Conservation (phyloP, 2,888 invertebrate genomes). For the Ophioninae sp. region DNA sequence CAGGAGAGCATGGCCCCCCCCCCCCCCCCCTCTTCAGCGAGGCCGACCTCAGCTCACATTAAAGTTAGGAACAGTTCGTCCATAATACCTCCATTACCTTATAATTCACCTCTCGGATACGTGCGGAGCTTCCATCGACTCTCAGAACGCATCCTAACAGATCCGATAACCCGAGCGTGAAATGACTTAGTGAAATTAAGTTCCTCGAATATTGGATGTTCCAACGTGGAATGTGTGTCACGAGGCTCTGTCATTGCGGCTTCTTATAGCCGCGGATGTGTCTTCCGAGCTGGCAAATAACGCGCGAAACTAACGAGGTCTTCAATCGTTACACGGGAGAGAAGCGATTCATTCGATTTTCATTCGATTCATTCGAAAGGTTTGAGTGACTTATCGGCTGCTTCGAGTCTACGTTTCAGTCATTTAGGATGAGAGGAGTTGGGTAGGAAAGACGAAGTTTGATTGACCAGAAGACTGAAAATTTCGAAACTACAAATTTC, state of each 20-base stretch:
- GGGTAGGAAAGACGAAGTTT: too few relatives aligned
- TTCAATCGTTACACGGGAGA: background rate
- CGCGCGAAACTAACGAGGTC: background rate
- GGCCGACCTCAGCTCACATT: constrained; percentile 67
- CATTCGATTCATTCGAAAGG: too few relatives aligned
- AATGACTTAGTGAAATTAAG: constrained; percentile 66
- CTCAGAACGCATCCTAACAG: constrained; percentile 48
- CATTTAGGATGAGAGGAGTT: too few relatives aligned
- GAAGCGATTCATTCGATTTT: background rate
- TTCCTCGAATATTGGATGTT: constrained; percentile 53
- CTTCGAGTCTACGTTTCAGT: background rate
- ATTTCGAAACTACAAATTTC: too few relatives aligned
- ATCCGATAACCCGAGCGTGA: constrained; percentile 66
- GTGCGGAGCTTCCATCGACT: constrained; percentile 49
- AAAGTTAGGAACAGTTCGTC: constrained; percentile 68
- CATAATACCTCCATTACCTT: constrained; percentile 67
- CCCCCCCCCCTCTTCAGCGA: too few relatives aligned
- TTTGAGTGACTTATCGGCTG: background rate
- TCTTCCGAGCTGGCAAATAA: constrained; percentile 1
- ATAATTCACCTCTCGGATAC: constrained; percentile 66
- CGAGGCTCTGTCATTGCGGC: constrained; percentile 16
- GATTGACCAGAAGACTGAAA: too few relatives aligned
- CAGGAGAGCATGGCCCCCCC: constrained; percentile 24
- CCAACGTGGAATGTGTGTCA: constrained; percentile 34
- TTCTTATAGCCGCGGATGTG: background rate